Percentiles rank a stretch among this genome's conserved stretches.
Evolutionary conservation across 2,888 invertebrate genomes (phyloP).

Genomic region (Ennomos quercinarius): DNA sequence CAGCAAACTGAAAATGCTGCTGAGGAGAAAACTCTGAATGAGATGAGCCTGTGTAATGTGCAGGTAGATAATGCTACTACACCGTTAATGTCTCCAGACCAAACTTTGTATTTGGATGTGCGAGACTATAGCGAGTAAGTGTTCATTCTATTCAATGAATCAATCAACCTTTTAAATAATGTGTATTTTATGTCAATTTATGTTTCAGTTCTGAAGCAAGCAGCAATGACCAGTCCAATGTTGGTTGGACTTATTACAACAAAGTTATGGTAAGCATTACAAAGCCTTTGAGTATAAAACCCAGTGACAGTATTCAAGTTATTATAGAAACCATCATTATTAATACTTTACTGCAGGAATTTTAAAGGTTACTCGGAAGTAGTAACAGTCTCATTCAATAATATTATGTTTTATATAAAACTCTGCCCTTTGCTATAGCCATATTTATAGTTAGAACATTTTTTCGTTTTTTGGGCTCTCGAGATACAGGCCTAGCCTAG

Average conservation of each 20-base stretch:
- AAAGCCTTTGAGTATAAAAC: too few relatives aligned
- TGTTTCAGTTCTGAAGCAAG: constrained; percentile 77
- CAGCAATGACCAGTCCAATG: constrained; percentile 84
- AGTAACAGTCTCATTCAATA: too few relatives aligned
- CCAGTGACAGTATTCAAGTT: too few relatives aligned
- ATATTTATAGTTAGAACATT: too few relatives aligned
- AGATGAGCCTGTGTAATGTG: constrained; percentile 76
- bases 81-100: constrained; percentile 77
- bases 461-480: too few relatives aligned
- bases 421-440: too few relatives aligned
- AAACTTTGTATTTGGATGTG: constrained; percentile 76
- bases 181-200: constrained; percentile 18
- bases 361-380: too few relatives aligned
- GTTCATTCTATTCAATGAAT: background rate
- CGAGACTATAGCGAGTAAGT: constrained; percentile 81
- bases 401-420: too few relatives aligned
- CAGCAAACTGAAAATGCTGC: constrained; percentile 45
- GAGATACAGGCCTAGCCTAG: too few relatives aligned
- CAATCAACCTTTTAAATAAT: too few relatives aligned
- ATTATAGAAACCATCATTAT: too few relatives aligned
- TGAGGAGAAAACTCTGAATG: constrained; percentile 77
- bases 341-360: too few relatives aligned
- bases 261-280: constrained; percentile 86
- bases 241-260: constrained; percentile 90
- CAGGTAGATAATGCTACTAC: constrained; percentile 79